Base-by-base conservation (phyloP, 2,888 invertebrate genomes). In the Emmelina monodactyla region DNA sequence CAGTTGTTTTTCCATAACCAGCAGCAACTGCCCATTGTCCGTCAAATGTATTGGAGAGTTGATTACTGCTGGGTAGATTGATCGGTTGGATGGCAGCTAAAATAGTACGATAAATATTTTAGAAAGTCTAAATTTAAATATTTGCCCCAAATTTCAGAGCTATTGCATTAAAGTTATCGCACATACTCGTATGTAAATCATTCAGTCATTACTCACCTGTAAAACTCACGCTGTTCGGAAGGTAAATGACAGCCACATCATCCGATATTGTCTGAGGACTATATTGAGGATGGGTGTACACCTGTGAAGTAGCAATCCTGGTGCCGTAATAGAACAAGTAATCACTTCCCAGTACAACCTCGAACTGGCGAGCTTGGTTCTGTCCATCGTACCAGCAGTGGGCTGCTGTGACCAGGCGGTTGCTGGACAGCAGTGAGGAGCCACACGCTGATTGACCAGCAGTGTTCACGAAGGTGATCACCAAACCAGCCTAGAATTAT, bases 341-440 rank as follows among this genome's bases (percentile, higher is more conserved):
- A 6, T 53, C 47, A 2, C 62, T 56, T 33, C 66, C 67, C 2
- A 68, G 52, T 10, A 68, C 62, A 1, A 63, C 65, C 0, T 38
- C 37, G 45, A 66, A 61, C 42, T 47, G 48, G 37, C 40, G 45
- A 3, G 56, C 68, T 16, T 62, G 62, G 33, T 48, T 48, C 5
- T 9, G 1, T 7, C 61, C 60, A 19, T 67, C 64, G 35, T 42
- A 48, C 67, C 68, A 68, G 49, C 70, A 70, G 46, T 70, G 70
- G 9, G 69, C 69, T 0, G 69, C 68, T 0, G 70, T 70, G n/a
- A 65, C 50, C 11, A 62, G 42, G 0, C 64, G 53, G 41, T 45
- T 57, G 11, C 39, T 2, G 1, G 54, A 39, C 2, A 70, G 2
- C 1, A 70, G 47, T 0, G 63, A 53, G 0, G 64, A 53, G 0